Evolutionary conservation across 2,797 vertebrate species (phyloP).

Genomic region (Syngnathus rostellatus): DNA sequence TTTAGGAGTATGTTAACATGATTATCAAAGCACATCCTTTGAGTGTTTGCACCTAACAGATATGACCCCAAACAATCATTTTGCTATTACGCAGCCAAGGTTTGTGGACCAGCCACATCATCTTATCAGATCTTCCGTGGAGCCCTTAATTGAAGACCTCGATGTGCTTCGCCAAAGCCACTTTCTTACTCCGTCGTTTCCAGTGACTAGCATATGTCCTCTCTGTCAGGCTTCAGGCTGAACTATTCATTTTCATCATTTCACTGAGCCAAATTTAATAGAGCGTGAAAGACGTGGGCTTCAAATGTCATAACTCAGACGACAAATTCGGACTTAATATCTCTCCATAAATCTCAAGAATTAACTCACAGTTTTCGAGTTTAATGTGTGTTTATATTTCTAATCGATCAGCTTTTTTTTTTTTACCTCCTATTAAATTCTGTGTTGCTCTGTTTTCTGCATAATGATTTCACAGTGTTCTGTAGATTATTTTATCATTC

Average conservation of each 20-base stretch:
- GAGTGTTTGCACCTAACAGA: conserved; percentile 18
- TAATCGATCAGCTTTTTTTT: conserved; percentile 25
- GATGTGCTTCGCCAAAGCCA: not conserved
- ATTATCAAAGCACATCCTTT: conserved; percentile 20
- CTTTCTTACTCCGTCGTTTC: conserved; percentile 26
- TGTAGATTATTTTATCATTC: conserved; percentile 8
- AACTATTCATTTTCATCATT: conserved; percentile 50
- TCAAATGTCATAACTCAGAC: conserved; percentile 44
- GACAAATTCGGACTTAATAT: conserved; percentile 38
- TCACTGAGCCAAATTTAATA: conserved; percentile 48
- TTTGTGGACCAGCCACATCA: not conserved
- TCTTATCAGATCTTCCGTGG: not conserved
- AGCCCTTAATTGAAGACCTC: conserved; percentile 7
- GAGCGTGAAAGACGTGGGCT: conserved; percentile 32
- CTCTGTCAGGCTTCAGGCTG: conserved; percentile 34
- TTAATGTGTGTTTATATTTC: conserved; percentile 23
- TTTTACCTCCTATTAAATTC: conserved; percentile 16
- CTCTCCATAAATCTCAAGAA: conserved; percentile 34
- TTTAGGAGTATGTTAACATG: conserved; percentile 21
- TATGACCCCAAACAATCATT: conserved; percentile 35
- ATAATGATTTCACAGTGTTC: conserved; percentile 14
- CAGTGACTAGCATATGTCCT: conserved; percentile 31
- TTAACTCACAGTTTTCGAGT: conserved; percentile 20
- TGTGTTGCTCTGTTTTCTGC: conserved; percentile 22
- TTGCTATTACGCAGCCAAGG: conserved; percentile 17